Conservation (phyloP, 53 echinoderm and acorn worm genomes). For the Patiria pectinifera region DNA sequence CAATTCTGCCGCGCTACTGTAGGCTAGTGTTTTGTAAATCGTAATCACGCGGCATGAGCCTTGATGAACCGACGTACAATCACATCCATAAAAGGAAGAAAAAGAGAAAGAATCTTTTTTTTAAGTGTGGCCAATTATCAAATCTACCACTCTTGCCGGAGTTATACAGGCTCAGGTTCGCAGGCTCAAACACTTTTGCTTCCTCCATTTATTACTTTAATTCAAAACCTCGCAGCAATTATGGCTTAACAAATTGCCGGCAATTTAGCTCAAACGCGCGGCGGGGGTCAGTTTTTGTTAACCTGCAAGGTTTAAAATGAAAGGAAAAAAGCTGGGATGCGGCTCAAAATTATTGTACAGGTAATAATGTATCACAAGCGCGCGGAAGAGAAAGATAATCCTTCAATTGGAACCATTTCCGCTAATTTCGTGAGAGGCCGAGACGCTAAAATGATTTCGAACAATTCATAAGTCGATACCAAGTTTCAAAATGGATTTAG, state of each 20-base stretch:
- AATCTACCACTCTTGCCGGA: not conserved
- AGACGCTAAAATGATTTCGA: not conserved
- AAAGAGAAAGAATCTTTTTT: not conserved
- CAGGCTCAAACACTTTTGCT: not conserved
- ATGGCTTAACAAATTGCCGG: not conserved
- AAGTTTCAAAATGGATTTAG: not conserved
- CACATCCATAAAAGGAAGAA: not conserved
- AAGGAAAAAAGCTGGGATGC: not conserved
- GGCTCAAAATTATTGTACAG: not conserved
- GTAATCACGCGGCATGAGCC: not conserved
- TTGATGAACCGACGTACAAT: not conserved
- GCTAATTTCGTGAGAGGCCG: not conserved
- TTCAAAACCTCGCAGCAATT: not conserved
- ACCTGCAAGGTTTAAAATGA: not conserved
- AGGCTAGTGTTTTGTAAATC: not conserved
- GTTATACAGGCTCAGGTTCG: not conserved
- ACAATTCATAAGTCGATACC: not conserved
- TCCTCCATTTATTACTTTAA: not conserved
- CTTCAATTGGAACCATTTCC: not conserved
- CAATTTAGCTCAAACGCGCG: not conserved
- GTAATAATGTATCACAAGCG: not conserved
- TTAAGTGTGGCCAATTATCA: not conserved
- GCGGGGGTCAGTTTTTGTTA: not conserved
- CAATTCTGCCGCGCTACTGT: not conserved
- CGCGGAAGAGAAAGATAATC: not conserved